phyloP scores from a whole-genome alignment of 2,888 invertebrate genomes.

The Spialia ferax region DNA sequence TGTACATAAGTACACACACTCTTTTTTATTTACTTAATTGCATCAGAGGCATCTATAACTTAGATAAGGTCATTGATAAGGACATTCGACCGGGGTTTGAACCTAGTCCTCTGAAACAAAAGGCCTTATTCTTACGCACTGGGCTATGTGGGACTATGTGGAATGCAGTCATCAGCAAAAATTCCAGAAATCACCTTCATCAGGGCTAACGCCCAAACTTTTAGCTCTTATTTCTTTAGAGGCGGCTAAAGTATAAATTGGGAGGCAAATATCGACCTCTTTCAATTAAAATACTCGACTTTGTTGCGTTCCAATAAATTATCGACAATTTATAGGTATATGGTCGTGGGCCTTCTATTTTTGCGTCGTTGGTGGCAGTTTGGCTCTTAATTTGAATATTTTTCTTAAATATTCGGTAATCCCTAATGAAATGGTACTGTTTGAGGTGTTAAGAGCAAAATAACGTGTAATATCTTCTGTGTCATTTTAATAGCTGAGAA shows the following conservation, averaged over 20 bases:
- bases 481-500: no score
- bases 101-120: no score
- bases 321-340: conserved; percentile 48
- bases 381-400: conserved; percentile 20
- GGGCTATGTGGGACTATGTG: neutral
- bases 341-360: conserved; percentile 41
- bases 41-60: no score
- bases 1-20: no score
- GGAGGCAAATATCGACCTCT: conserved; percentile 36
- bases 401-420: conserved; percentile 5
- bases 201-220: conserved; percentile 23
- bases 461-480: no score
- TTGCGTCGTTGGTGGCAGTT: conserved; percentile 48
- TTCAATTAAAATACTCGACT: conserved; percentile 51
- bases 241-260: conserved; percentile 36
- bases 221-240: conserved; percentile 32
- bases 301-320: conserved; percentile 51
- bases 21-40: no score
- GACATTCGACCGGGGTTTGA: no score
- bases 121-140: no score
- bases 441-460: neutral
- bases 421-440: neutral
- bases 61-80: no score
- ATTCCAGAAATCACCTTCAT: conserved; percentile 19
- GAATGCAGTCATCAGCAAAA: neutral